These are phyloP conservation scores for Alloscopus bannaensis DNA, from an alignment of 2,888 invertebrate species.

Conservation along the genomic window DNA sequence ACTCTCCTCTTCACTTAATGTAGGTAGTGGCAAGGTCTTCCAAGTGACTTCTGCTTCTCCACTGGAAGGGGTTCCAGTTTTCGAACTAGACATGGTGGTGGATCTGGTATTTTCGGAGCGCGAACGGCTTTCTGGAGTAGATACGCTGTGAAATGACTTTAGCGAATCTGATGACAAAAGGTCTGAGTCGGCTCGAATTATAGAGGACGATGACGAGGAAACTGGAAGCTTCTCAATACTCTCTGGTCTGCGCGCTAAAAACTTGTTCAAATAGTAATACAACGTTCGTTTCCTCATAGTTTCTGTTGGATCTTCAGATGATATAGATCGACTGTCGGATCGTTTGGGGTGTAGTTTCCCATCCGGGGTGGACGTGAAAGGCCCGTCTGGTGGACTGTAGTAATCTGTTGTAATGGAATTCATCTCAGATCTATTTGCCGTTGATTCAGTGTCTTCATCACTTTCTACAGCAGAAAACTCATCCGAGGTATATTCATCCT, in stretches of 20 bases:
- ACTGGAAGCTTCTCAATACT: conserved; percentile 53
- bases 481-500: conserved; percentile 40
- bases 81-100: not conserved
- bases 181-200: conserved; percentile 44
- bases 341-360: conserved; percentile 43
- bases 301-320: too few species aligned
- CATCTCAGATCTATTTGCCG: conserved; percentile 11
- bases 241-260: conserved; percentile 42
- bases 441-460: conserved; percentile 37
- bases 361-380: conserved; percentile 64
- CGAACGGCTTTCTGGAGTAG: not conserved
- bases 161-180: conserved; percentile 25
- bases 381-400: conserved; percentile 58
- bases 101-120: not conserved
- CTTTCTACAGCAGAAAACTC: conserved; percentile 47
- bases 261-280: conserved; percentile 33
- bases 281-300: conserved; percentile 14
- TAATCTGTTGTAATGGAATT: conserved; percentile 45
- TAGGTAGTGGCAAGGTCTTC: not conserved
- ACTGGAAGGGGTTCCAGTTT: not conserved
- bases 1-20: conserved; percentile 30
- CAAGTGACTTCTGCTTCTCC: not conserved
- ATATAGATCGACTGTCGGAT: too few species aligned
- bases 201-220: conserved; percentile 37
- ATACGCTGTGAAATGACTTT: not conserved